Evolutionary conservation across 1,140 invertebrate species (phyloP), one percentile per base, ranked within the genome.

Genomic region (Berghia stephanieae): DNA sequence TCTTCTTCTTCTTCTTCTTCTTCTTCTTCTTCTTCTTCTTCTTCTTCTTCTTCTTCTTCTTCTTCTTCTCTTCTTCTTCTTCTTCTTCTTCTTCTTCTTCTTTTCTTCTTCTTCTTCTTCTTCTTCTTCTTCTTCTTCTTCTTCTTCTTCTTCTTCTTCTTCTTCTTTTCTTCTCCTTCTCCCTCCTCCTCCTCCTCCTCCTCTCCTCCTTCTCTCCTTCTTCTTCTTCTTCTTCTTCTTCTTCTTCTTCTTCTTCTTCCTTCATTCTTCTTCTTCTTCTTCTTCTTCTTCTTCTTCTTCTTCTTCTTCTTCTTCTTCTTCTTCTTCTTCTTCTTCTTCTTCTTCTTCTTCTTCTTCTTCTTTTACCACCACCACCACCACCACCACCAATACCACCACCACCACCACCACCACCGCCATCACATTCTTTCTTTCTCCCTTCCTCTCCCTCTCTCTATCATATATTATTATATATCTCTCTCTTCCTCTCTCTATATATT

Each of bases 361-460:
- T 60, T 8, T 31, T 60, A n/a, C 4, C 55, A 27, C 55, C 34
- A n/a, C 34, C 55, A 60, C 55, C 24, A 5, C n/a, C n/a, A n/a
- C n/a, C n/a, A n/a, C n/a, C n/a, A n/a, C n/a, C n/a, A n/a, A n/a
- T n/a, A n/a, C n/a, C n/a, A n/a, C n/a, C n/a, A n/a, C n/a, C n/a
- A n/a, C n/a, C n/a, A n/a, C n/a, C n/a, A n/a, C n/a, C n/a, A n/a
- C n/a, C n/a, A n/a, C n/a, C n/a, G n/a, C n/a, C n/a, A n/a, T n/a
- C n/a, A n/a, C n/a, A n/a, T n/a, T n/a, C n/a, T n/a, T n/a, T n/a
- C n/a, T n/a, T n/a, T n/a, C n/a, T n/a, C n/a, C n/a, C n/a, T n/a
- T n/a, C 21, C 60, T 66, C 60, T 66, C 60, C 40, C 60, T 66
- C 24, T 66, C 60, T 66, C 8, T 66, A 31, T 66, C 6, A n/a